A percentile compares a stretch with the other conserved stretches of the same genome.
These are phyloP conservation scores for Drosophila virilis DNA, from an alignment of 1,140 invertebrate genomes.

Conservation along the genomic window DNA sequence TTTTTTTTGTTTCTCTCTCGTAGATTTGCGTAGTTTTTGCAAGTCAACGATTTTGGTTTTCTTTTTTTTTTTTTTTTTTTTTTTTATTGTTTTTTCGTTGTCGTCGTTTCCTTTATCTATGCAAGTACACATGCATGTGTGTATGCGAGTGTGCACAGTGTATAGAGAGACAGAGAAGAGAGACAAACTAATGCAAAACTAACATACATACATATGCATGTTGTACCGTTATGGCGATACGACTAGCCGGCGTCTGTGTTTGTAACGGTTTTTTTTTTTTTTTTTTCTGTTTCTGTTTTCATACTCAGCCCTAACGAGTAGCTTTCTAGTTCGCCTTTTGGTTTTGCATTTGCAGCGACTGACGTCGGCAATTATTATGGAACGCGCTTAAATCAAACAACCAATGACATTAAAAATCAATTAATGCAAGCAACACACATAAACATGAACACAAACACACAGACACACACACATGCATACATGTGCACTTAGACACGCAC, in stretches of 20 bases:
- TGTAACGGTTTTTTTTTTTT: slow-evolving; percentile 4
- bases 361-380: slow-evolving; percentile 31
- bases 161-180: neutral
- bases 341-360: slow-evolving; percentile 18
- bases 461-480: neutral
- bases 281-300: too few relatives aligned
- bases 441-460: slow-evolving; percentile 1
- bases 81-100: slow-evolving; percentile 3
- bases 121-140: slow-evolving; percentile 9
- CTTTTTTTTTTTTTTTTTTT: slow-evolving; percentile 15
- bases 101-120: slow-evolving; percentile 35
- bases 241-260: slow-evolving; percentile 22
- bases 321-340: slow-evolving; percentile 4
- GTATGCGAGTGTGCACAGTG: slow-evolving; percentile 5
- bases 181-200: slow-evolving; percentile 8
- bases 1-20: slow-evolving; percentile 6
- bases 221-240: slow-evolving; percentile 41
- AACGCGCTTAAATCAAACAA: slow-evolving; percentile 26
- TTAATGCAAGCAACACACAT: slow-evolving; percentile 27
- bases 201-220: slow-evolving; percentile 23
- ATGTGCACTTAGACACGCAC: neutral
- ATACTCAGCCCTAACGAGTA: too few relatives aligned
- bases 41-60: slow-evolving; percentile 22
- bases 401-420: slow-evolving; percentile 52
- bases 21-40: slow-evolving; percentile 30